Evolutionary conservation across 2,888 invertebrate genomes (phyloP).

Genomic region (Odontomyia ornata): DNA sequence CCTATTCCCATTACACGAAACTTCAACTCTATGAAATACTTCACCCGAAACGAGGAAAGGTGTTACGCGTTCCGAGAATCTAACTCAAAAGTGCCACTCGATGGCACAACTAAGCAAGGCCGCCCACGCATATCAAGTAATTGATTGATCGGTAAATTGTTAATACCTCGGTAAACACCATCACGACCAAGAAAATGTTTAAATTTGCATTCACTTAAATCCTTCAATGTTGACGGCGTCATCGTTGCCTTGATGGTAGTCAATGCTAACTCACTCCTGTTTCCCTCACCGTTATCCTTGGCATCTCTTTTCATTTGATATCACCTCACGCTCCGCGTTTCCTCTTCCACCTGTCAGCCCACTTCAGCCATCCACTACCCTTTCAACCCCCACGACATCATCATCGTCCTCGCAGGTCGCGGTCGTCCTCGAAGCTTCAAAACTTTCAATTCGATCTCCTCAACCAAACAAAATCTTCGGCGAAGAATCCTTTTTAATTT

Average conservation of each 20-base stretch:
- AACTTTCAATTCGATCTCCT: background rate
- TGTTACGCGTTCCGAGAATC: background rate
- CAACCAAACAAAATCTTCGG: background rate
- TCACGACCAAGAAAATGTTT: conserved; percentile 42
- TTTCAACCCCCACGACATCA: no score
- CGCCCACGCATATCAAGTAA: conserved; percentile 32
- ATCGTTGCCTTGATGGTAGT: background rate
- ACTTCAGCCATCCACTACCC: no score
- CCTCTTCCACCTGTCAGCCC: no score
- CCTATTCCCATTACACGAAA: no score
- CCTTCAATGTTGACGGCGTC: background rate
- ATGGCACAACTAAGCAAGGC: background rate
- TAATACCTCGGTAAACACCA: conserved; percentile 41
- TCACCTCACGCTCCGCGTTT: no score
- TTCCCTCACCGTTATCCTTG: background rate
- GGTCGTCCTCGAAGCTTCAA: background rate
- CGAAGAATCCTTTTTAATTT: conserved; percentile 27
- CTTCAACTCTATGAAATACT: no score
- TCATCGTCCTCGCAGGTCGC: background rate
- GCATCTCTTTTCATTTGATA: background rate
- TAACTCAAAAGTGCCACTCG: background rate
- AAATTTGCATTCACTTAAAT: conserved; percentile 43
- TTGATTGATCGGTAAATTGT: conserved; percentile 44
- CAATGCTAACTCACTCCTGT: background rate
- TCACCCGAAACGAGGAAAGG: no score